Base-by-base conservation (phyloP, 2,888 invertebrate species). In the Daptonema setosum region DNA sequence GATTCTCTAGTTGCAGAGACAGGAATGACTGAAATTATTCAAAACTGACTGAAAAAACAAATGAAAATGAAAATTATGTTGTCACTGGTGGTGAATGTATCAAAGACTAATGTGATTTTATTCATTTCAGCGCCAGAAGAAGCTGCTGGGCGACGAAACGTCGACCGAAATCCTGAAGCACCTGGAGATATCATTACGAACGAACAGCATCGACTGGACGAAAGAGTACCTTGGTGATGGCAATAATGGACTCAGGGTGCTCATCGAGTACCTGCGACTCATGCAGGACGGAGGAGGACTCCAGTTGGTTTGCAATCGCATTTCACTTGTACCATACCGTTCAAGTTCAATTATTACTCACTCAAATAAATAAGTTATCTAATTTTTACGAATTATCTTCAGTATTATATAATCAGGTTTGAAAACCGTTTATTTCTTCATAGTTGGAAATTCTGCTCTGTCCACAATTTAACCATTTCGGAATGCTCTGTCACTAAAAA, bases 121-220 rank as follows among this genome's bases (percentile, higher is more conserved):
- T 28, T 24, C 11, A 14, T 67, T 69, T 50, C 65, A 75, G 73
- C 72, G 71, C 61, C 65, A 70, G 60, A 73, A 73, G 63, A 72
- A 74, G 63, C 67, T 72, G 58, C 65, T 72, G 48, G 69, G 68
- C 28, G 73, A 73, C 60, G 69, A 90, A 54, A 93, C 93, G 60
- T 95, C 95, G 57, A 97, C 97, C 52, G 91, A 93, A 79, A 90
- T 97, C 65, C 79, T 97, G 61, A 80, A 93, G 69, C 93, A 97
- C 78, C 78, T 97, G 73, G 97, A 97, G 79, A 97, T 95, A 72
- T 97, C 93, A 52, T 77, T 97, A 67, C 81, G 95, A 69, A 97
- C 97, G 62, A 97, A 97, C 78, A 88, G 90, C 75, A 97, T 97
- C 72, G 95, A 97, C 87, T 88, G 74, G 81, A 84, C 79, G 2